A percentile compares a stretch with the other conserved stretches of the same genome.
phyloP scores from a whole-genome alignment of 2,888 invertebrate genomes.

The Microchrysa polita region DNA sequence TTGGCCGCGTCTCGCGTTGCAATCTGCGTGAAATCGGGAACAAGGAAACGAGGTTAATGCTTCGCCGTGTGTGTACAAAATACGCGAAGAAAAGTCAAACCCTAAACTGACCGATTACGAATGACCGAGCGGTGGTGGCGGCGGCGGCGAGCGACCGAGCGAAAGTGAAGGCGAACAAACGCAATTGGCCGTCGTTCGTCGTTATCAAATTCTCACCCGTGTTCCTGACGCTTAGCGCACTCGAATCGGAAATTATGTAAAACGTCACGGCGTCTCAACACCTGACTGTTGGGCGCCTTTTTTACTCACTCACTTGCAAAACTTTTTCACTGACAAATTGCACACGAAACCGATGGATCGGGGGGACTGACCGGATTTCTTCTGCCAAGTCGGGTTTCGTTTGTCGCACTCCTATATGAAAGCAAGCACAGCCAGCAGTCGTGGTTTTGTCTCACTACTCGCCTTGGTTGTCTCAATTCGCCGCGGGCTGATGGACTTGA shows the following conservation, averaged over 20 bases:
- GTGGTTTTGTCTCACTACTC: constrained; percentile 43
- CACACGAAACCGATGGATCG: constrained; percentile 19
- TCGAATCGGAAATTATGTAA: background rate
- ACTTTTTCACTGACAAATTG: constrained; percentile 16
- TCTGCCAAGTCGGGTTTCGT: constrained; percentile 10
- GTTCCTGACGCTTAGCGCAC: background rate
- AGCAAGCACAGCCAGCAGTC: constrained; percentile 36
- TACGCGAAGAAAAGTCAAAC: background rate
- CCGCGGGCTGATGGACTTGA: constrained; percentile 21
- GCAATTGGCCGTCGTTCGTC: background rate
- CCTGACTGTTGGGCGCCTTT: background rate
- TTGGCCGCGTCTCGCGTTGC: background rate
- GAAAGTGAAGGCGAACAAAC: constrained; percentile 19
- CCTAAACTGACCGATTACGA: constrained; percentile 15
- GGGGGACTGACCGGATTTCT: constrained; percentile 5
- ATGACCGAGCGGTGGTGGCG: constrained; percentile 15
- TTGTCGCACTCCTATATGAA: constrained; percentile 28
- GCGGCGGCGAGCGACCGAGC: background rate
- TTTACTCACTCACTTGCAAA: background rate
- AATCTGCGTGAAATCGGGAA: background rate
- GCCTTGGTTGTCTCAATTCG: constrained; percentile 32
- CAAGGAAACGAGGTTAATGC: constrained; percentile 4
- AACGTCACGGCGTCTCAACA: background rate
- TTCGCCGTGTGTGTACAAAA: constrained; percentile 15
- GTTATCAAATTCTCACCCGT: background rate